phyloP scores from a whole-genome alignment of 2,888 invertebrate species.

The Drosophila flavopinicola region DNA sequence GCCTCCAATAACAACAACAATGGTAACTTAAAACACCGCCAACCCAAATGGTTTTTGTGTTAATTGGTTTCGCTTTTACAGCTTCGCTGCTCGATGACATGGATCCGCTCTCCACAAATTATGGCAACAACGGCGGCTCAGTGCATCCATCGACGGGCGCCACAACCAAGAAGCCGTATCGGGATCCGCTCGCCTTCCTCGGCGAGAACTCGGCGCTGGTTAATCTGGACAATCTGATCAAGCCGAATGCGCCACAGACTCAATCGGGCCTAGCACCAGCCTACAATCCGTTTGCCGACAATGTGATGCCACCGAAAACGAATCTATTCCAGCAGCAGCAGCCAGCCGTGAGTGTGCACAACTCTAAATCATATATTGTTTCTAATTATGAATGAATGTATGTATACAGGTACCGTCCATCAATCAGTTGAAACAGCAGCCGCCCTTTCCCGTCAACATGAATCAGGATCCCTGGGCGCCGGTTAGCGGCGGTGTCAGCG shows the following conservation, averaged over 20 bases:
- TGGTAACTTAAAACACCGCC: slow-evolving; percentile 56
- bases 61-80: slow-evolving; percentile 30
- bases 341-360: slow-evolving; percentile 80
- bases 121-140: slow-evolving; percentile 58
- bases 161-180: slow-evolving; percentile 85
- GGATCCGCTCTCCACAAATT: slow-evolving; percentile 82
- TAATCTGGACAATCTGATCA: slow-evolving; percentile 98
- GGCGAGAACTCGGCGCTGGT: slow-evolving; percentile 98
- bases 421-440: slow-evolving; percentile 85
- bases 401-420: slow-evolving; percentile 85
- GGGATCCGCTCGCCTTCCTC: slow-evolving; percentile 97
- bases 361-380: too few species aligned
- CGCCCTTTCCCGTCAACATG: slow-evolving; percentile 84
- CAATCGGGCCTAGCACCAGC: slow-evolving; percentile 78
- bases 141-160: slow-evolving; percentile 77
- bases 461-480: slow-evolving; percentile 85
- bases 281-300: slow-evolving; percentile 85
- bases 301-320: slow-evolving; percentile 84
- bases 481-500: slow-evolving; percentile 75
- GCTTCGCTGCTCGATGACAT: slow-evolving; percentile 84
- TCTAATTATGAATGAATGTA: not conserved
- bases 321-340: slow-evolving; percentile 87
- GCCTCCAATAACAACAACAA: slow-evolving; percentile 84
- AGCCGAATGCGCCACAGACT: slow-evolving; percentile 84
- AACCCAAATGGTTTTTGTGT: not conserved